phyloP scores from a whole-genome alignment of 2,113 vertebrate genomes.

The Shinisaurus crocodilurus region DNA sequence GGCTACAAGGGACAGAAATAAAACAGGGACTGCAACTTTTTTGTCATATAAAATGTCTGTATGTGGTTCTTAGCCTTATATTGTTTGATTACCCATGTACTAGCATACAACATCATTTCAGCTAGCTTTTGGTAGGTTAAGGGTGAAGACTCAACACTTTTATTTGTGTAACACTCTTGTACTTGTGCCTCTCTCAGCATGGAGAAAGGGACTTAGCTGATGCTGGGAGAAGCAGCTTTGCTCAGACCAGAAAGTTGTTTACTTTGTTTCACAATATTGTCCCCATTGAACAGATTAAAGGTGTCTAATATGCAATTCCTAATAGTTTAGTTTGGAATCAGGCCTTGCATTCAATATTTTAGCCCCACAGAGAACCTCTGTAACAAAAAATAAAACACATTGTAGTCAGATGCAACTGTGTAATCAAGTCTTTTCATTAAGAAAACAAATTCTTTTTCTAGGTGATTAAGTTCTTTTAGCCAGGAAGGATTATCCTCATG shows the following conservation, averaged over 20 bases:
- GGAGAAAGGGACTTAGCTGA: background rate
- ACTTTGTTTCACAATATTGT: background rate
- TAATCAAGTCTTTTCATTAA: constrained; percentile 16
- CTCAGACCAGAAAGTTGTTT: background rate
- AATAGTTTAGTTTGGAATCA: background rate
- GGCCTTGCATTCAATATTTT: background rate
- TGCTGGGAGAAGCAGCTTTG: background rate
- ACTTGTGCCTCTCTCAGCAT: background rate
- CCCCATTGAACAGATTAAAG: background rate
- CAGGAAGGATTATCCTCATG: background rate
- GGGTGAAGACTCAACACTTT: background rate
- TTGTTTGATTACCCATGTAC: background rate
- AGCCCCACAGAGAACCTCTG: background rate
- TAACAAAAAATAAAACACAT: background rate
- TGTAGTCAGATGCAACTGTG: background rate
- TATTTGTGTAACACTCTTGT: background rate
- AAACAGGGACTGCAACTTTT: background rate
- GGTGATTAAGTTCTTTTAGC: constrained; percentile 2
- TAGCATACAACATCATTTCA: background rate
- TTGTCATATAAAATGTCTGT: background rate
- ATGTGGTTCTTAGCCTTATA: background rate
- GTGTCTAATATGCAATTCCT: background rate
- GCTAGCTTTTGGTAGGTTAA: background rate
- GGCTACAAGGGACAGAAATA: background rate
- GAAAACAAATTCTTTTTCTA: background rate